Evolutionary conservation across 2,888 invertebrate genomes (phyloP).

Genomic region (Iphiclides podalirius): DNA sequence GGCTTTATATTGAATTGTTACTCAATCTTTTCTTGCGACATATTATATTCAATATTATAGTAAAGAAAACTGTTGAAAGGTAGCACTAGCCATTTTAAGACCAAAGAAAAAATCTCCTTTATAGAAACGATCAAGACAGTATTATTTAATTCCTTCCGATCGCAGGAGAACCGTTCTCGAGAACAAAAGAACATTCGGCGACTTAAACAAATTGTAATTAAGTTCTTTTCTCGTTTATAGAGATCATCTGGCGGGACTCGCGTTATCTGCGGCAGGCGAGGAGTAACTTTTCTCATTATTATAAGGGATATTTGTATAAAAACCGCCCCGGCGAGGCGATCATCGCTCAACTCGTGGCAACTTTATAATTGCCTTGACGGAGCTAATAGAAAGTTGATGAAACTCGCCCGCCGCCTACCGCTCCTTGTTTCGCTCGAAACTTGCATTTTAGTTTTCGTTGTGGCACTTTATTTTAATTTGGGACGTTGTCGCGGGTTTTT

Average conservation of each 20-base stretch:
- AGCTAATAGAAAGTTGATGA: conserved; percentile 74
- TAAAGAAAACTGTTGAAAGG: too few relatives aligned
- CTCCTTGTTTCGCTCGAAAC: conserved; percentile 65
- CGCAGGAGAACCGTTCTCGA: conserved; percentile 6
- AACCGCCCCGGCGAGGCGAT: conserved; percentile 53
- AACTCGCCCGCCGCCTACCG: conserved; percentile 61
- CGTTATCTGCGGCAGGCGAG: conserved; percentile 41
- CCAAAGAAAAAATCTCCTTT: too few relatives aligned
- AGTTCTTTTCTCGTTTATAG: conserved; percentile 50
- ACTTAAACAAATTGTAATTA: conserved; percentile 40
- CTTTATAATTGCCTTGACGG: conserved; percentile 76
- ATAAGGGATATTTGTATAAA: conserved; percentile 70
- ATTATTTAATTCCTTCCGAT: conserved; percentile 10
- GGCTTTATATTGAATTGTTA: too few relatives aligned
- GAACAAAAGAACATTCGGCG: conserved; percentile 20
- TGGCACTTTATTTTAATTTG: conserved; percentile 22
- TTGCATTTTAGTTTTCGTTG: conserved; percentile 58
- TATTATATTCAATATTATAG: too few relatives aligned
- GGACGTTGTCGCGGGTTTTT: background rate
- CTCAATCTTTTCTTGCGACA: too few relatives aligned
- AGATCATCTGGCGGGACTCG: conserved; percentile 64
- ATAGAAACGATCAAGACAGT: too few relatives aligned
- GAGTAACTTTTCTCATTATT: conserved; percentile 76
- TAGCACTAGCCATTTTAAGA: too few relatives aligned
- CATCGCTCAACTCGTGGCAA: conserved; percentile 53